Base-by-base conservation (phyloP, 92 coral and sea anemone genomes). In the Zoanthus sociatus region DNA sequence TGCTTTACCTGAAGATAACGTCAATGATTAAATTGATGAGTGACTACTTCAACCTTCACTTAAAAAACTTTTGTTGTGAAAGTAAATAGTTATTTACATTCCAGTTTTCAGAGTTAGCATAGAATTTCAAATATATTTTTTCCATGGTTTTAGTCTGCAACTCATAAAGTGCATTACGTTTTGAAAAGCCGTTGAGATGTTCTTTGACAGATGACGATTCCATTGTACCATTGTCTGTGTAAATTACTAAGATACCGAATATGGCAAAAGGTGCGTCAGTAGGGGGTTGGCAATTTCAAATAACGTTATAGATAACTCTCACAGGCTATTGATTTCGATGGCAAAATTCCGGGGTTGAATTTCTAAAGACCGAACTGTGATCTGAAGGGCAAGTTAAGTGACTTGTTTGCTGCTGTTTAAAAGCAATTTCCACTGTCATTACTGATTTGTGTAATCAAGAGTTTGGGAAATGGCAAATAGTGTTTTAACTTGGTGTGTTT, bases 191-290 rank as follows among this genome's bases (percentile, higher is more conserved):
- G 83, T 45, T 66, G 85, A 81, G 73, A 44, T 81, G 75, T 81
- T 81, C 20, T 31, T 69, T 66, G 85, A 81, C 85, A 81, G 44
- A 13, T 64, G 85, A 81, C 70, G 75, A 81, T n/a, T 16, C 37
- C 61, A 86, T 89, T 89, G 96, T 88, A 84, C 77, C 21, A 86
- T 77, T 83, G 84, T 83, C 66, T 84, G 75, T 55, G 0, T 75
- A 84, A 91, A 93, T 93, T 83, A 93, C 74, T 3, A 61, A 53
- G 84, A 79, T 88, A 73, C 93, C 93, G 94, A 88, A 91, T 93
- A 93, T 83, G 96, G 96, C 42, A 26, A 89, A 84, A 82, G 88
- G 91, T 87, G 84, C 89, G 88, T 92, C 90, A 84, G 37, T 71
- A 3, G 44, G 5, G 63, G 68, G 82, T 90, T 93, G 94, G 91